Conservation (phyloP, 2,797 vertebrate genomes). For the Serranus cabrilla region DNA sequence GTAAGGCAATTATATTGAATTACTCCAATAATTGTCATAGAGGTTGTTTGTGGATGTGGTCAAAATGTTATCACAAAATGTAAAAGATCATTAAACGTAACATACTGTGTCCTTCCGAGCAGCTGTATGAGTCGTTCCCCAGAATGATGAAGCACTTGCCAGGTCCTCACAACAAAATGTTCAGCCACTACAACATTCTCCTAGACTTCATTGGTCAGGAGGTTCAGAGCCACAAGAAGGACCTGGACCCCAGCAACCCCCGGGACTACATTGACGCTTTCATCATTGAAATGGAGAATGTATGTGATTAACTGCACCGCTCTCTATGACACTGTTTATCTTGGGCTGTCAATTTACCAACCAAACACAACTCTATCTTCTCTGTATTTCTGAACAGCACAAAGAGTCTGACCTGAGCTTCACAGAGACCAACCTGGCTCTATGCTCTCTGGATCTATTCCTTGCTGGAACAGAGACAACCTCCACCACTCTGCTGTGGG, state of each 20-base stretch:
- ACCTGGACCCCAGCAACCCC: constrained; percentile 76
- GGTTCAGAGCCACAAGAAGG: constrained; percentile 78
- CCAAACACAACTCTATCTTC: background rate
- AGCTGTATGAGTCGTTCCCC: constrained; percentile 78
- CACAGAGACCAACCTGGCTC: constrained; percentile 80
- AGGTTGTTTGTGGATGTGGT: background rate
- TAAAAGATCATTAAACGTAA: background rate
- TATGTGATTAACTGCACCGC: constrained; percentile 36
- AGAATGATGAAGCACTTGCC: constrained; percentile 78
- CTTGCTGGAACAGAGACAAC: constrained; percentile 90
- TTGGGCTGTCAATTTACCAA: background rate
- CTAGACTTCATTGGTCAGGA: constrained; percentile 73
- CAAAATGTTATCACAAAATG: background rate
- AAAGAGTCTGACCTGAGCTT: constrained; percentile 72
- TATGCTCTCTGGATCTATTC: constrained; percentile 85
- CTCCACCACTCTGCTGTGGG: constrained; percentile 87
- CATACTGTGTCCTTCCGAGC: background rate
- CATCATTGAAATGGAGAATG: constrained; percentile 84
- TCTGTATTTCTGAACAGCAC: constrained; percentile 56
- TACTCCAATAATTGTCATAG: background rate
- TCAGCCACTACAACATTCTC: constrained; percentile 54
- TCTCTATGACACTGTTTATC: too few relatives aligned
- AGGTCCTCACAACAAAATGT: constrained; percentile 77
- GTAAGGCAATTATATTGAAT: constrained; percentile 45
- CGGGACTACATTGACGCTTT: constrained; percentile 86